Percentiles rank a stretch among this genome's conserved stretches.
phyloP scores from a whole-genome alignment of 1,140 invertebrate genomes.

The Zaprionus vittiger region DNA sequence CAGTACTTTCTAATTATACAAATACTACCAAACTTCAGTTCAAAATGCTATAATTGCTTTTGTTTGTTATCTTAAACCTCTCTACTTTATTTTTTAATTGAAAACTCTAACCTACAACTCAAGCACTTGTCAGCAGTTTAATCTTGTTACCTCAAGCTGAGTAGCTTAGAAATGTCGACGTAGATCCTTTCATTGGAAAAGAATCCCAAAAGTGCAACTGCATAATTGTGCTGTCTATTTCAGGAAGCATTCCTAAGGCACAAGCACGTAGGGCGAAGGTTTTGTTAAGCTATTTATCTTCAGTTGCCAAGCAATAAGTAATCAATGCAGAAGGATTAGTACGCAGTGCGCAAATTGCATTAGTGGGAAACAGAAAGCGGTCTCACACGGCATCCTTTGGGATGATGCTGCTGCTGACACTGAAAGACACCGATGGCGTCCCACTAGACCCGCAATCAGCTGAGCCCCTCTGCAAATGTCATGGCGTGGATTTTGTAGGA shows the following conservation, averaged over 20 bases:
- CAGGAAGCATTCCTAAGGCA: background rate
- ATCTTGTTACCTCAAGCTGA: too few relatives aligned
- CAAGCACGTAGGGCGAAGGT: background rate
- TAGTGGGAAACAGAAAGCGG: background rate
- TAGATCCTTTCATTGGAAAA: too few relatives aligned
- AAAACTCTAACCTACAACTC: too few relatives aligned
- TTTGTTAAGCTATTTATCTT: background rate
- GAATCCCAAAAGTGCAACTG: background rate
- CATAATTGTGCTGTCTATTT: background rate
- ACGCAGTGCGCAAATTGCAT: background rate
- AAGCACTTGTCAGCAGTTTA: background rate
- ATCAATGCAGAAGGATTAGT: constrained; percentile 11
- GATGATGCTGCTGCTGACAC: background rate
- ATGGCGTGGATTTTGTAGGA: constrained; percentile 7
- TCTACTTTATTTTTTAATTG: too few relatives aligned
- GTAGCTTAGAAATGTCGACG: too few relatives aligned
- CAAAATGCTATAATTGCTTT: too few relatives aligned
- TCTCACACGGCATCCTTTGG: background rate
- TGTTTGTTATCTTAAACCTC: too few relatives aligned
- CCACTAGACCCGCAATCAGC: background rate
- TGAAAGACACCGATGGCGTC: background rate
- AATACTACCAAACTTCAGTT: too few relatives aligned
- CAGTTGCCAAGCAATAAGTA: background rate
- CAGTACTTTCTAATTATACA: too few relatives aligned
- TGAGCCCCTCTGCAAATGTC: background rate